Base-by-base conservation (phyloP, 1,140 invertebrate species). In the Heliconius congener region DNA sequence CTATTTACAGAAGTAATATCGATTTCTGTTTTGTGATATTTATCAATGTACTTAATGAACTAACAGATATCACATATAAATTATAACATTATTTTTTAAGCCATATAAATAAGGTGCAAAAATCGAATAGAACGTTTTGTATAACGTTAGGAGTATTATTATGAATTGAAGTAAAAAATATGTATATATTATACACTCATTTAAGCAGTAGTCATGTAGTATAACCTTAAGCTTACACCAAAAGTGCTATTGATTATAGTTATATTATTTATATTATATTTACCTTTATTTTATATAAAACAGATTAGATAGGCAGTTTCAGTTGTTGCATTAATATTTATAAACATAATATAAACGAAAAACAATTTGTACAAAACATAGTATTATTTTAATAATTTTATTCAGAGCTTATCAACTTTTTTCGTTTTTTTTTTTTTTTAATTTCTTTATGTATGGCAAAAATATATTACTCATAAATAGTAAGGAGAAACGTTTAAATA, bases 161-260 rank as follows among this genome's bases (percentile, higher is more conserved):
- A 60, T 23, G 55, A 27, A 60, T 60, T 60, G 3, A 13, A 30
- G 13, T 30, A 16, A 1, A 57, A 57, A 27, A 66, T 66, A 66
- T 66, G 13, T 66, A 27, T 66, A 66, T 66, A 66, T 18, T 30
- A 66, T 66, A 27, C 60, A 30, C 23, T 66, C 23, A 30, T 27
- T 27, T 66, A 27, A 30, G 27, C 27, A 66, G 3, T 27, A 30
- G 23, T 66, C 16, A 66, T 66, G 60, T 66, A 66, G 60, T 66
- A 66, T 66, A 30, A 66, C 27, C 27, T 66, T 66, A 66, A 66
- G 60, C 27, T 66, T 66, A 66, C 60, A 66, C 60, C 60, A 66
- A 66, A 66, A 66, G 60, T 66, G 60, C 60, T 66, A 66, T 30
- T 66, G 60, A 66, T 13, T 30, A 66, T 23, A 23, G 8, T 23